Evolutionary conservation across 2,888 invertebrate species (phyloP), one percentile per base, ranked within the genome.

Genomic region (Leucoma salicis): DNA sequence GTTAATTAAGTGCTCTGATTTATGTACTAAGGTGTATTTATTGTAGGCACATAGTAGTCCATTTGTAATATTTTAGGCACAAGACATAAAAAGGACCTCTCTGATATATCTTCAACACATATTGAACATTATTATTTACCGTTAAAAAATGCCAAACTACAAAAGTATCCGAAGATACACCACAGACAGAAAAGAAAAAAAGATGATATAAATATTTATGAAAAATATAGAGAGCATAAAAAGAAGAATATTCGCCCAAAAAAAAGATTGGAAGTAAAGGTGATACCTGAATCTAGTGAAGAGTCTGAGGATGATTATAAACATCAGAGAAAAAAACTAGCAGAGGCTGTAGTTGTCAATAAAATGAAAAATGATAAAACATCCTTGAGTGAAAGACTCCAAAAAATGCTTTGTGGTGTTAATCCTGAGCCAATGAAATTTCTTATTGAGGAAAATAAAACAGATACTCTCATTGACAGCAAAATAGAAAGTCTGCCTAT

Each of bases 281-380:
- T 70, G 37, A 42, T 77, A 10, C 72, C 64, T 57, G 82, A 82
- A 49, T 72, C 79, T 16, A 88, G 87, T 69, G 88, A 85, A 39
- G 83, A 85, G 50, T 83, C 86, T 33, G 86, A 84, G 53, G 83
- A 81, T 70, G 87, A 88, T 63, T 83, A 83, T 39, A 78, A 72
- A 63, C 81, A 79, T 57, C 86, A 83, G 66, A 70, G 88, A 55
- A 75, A 81, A 51, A 91, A 90, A 69, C 67, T 92, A 48, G 91
- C 90, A 49, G 81, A 91, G 69, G 92, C 92, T 36, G 89, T 92
- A 25, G 70, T 78, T 31, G 79, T 91, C n/a, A 73, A 72, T 48
- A 79, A 68, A 50, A 48, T 49, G 5, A 82, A 75, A 59, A 71
- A 64, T 61, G 84, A 87, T 53, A 78, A 73, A 50, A 66, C 81